A percentile compares a stretch with the other conserved stretches of the same genome.
These are phyloP conservation scores for Callipepla californica DNA, from an alignment of 2,113 vertebrate species.

Conservation along the genomic window DNA sequence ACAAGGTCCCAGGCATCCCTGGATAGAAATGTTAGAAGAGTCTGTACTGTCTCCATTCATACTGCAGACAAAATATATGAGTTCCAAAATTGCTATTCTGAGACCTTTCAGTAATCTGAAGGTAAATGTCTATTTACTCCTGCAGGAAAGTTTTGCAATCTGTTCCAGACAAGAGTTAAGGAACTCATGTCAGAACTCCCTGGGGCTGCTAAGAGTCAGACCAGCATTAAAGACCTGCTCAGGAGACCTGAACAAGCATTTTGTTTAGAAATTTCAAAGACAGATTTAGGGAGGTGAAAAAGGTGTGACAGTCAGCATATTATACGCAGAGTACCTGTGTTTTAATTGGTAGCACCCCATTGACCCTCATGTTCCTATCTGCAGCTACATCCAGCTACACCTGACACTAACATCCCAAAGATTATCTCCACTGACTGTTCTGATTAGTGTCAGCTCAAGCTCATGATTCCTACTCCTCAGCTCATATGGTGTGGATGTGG, in stretches of 20 bases:
- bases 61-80: not conserved
- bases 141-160: not conserved
- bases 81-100: not conserved
- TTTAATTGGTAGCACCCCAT: not conserved
- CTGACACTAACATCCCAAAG: not conserved
- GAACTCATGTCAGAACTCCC: not conserved
- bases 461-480: not conserved
- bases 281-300: not conserved
- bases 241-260: not conserved
- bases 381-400: not conserved
- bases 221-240: not conserved
- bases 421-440: not conserved
- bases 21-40: not conserved
- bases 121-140: not conserved
- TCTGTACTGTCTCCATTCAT: not conserved
- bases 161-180: not conserved
- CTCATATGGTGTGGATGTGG: not conserved
- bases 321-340: not conserved
- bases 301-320: not conserved
- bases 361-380: rapidly evolving
- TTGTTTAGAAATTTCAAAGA: not conserved
- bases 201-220: not conserved
- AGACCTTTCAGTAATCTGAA: not conserved
- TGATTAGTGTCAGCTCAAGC: not conserved
- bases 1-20: not conserved